Evolutionary conservation across 1,140 invertebrate genomes (phyloP), one percentile per base, ranked within the genome.

Genomic region (Schlechtendalia chinensis): DNA sequence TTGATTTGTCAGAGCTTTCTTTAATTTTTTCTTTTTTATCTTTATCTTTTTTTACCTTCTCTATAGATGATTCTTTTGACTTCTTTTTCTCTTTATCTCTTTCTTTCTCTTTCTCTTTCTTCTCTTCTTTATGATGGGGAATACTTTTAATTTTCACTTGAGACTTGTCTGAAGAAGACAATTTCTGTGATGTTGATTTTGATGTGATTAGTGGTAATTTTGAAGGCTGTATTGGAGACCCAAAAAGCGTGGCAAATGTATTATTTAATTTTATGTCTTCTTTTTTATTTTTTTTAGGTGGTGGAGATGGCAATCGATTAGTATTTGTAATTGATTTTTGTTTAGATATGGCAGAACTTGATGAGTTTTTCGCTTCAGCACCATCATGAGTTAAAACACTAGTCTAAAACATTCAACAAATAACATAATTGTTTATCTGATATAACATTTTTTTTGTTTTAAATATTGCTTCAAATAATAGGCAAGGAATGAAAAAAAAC

Each of bases 191-290:
- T 61, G 69, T 58, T 81, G 81, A 50, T 82, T 79, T 71, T 67
- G 69, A 63, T 75, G 69, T 61, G 45, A 59, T 63, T 39, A 74
- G 11, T 58, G 71, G 72, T 79, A 79, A 79, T 58, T 79, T 79
- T 50, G 75, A 79, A 79, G 75, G 75, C 17, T 79, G 75, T 81
- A 95, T 91, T 1, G 93, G 93, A 47, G 91, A 86, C 1, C 94
- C 93, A 87, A 95, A 95, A 69, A 96, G 86, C 82, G 90, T 91
- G 56, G 90, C 90, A 86, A 94, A 95, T 69, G 90, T 89, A 83
- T 89, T 90, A 82, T 88, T 89, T 83, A 85, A 86, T 83, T 88
- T 90, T 47, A 88, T 86, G 83, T 91, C 91, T 27, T 90, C 88
- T 67, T 80, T 47, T 82, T 83, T 84, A 14, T 47, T 27, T 61